Conservation (phyloP, 2,888 invertebrate species). For the Scotopteryx bipunctaria region DNA sequence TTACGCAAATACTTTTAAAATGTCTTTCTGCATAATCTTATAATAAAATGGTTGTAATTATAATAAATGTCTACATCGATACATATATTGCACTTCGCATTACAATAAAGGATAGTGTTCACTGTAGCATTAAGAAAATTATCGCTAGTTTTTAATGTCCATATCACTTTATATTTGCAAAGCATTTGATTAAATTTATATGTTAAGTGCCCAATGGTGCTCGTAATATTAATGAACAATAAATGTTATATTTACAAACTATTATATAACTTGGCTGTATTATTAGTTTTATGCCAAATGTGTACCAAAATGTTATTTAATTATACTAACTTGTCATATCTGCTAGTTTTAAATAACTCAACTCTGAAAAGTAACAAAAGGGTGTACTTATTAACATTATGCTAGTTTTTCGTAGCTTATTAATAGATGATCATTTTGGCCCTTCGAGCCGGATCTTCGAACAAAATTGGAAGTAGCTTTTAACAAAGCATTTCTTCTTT, state of each 20-base stretch:
- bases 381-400: not conserved
- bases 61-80: conserved; percentile 4
- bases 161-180: conserved; percentile 1
- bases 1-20: not conserved
- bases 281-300: conserved; percentile 8
- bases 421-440: not conserved
- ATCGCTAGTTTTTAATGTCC: not conserved
- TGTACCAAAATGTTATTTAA: conserved; percentile 8
- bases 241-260: not conserved
- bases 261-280: not conserved
- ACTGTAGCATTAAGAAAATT: not conserved
- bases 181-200: not conserved
- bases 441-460: not conserved
- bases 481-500: not conserved
- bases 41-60: conserved; percentile 2
- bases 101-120: conserved; percentile 6
- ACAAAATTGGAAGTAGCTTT: not conserved
- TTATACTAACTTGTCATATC: not conserved
- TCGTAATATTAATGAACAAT: no score
- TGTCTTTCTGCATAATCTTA: conserved; percentile 7
- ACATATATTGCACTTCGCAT: not conserved
- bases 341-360: not conserved
- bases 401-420: no score
- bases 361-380: no score
- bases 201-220: conserved; percentile 1